Conservation (phyloP, 2,113 vertebrate species). For the Ranitomeya variabilis region DNA sequence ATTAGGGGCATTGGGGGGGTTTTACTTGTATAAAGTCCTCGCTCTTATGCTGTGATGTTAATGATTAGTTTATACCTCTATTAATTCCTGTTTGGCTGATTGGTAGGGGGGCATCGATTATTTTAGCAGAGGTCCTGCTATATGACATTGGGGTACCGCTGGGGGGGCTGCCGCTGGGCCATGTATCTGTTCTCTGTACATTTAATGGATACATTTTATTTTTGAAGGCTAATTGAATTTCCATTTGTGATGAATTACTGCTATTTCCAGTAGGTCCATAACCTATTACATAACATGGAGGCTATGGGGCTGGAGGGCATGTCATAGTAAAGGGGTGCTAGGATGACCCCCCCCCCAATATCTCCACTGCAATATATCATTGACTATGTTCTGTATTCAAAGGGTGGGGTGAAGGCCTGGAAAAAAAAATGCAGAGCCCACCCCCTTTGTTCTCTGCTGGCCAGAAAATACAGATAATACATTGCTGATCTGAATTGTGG, state of each 20-base stretch:
- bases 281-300: background rate
- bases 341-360: conserved; percentile 6
- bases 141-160: background rate
- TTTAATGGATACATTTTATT: background rate
- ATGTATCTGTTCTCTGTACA: background rate
- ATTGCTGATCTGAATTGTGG: background rate
- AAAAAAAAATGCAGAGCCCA: conserved; percentile 43
- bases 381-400: conserved; percentile 38
- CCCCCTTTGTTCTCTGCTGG: conserved; percentile 58
- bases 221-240: background rate
- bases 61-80: background rate
- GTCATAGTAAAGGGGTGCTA: background rate
- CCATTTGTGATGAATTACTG: background rate
- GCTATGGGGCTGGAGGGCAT: background rate
- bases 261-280: background rate
- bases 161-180: background rate
- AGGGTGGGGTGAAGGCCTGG: conserved; percentile 54
- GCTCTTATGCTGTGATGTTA: background rate
- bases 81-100: background rate
- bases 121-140: background rate
- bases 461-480: conserved; percentile 30
- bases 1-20: background rate
- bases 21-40: background rate
- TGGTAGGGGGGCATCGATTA: background rate
- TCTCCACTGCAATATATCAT: conserved; percentile 13